phyloP scores from a whole-genome alignment of 2,113 vertebrate genomes.

The Chloropsis cyanopogon region DNA sequence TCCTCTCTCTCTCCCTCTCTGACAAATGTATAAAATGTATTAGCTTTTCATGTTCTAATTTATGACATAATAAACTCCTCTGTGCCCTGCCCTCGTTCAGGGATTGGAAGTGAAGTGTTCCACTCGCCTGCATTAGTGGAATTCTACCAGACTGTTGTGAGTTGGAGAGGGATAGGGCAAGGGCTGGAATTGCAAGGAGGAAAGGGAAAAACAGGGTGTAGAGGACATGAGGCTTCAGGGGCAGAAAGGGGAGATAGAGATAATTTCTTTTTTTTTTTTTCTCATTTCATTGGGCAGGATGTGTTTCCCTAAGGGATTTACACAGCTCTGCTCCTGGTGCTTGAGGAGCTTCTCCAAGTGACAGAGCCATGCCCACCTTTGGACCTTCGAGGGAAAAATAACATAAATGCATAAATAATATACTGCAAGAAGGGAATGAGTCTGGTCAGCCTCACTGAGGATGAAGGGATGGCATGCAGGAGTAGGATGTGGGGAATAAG shows the following conservation, averaged over 20 bases:
- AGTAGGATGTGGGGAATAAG: not conserved
- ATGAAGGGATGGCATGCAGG: not conserved
- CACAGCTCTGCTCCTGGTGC: not conserved
- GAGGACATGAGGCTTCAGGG: not conserved
- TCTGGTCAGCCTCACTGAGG: not conserved
- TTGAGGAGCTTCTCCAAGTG: not conserved
- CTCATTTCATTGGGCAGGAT: not conserved
- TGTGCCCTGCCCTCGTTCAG: not conserved
- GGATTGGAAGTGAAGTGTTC: not conserved
- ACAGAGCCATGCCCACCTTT: not conserved
- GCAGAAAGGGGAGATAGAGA: not conserved
- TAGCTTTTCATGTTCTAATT: constrained; percentile 56
- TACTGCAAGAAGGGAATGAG: not conserved
- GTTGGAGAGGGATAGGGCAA: not conserved
- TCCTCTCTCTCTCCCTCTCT: not conserved
- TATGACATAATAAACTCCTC: constrained; percentile 52
- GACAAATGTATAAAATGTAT: constrained; percentile 56
- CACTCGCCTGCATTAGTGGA: not conserved
- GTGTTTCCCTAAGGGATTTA: not conserved
- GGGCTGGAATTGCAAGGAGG: not conserved
- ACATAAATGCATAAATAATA: not conserved
- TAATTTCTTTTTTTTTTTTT: not conserved
- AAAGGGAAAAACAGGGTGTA: not conserved
- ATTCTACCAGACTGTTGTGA: not conserved
- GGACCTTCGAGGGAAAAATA: not conserved